A percentile compares a stretch with the other conserved stretches of the same genome.
These are phyloP conservation scores for Pseudoatta argentina DNA, from an alignment of 1,140 invertebrate genomes.

Conservation along the genomic window DNA sequence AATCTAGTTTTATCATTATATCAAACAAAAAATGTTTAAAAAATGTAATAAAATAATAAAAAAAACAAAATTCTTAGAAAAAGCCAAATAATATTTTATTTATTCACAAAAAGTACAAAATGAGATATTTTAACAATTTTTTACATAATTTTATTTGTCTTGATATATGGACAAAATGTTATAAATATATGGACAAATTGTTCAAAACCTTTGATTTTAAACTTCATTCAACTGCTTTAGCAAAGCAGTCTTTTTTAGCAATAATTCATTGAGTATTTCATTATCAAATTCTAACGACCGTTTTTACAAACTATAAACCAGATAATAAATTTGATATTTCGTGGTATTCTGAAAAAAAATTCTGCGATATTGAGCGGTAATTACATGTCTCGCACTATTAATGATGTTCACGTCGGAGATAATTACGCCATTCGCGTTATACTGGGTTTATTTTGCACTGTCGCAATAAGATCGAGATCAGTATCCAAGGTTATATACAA, in stretches of 20 bases:
- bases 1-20: too few relatives aligned
- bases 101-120: neutral
- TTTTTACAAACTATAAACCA: neutral
- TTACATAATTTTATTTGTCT: neutral
- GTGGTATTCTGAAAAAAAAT: neutral
- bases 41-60: too few relatives aligned
- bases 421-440: slow-evolving; percentile 70
- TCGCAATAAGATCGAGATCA: slow-evolving; percentile 61
- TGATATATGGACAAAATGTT: neutral
- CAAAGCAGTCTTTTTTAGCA: neutral
- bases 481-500: slow-evolving; percentile 61
- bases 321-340: neutral
- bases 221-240: neutral
- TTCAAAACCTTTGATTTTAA: neutral
- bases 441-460: slow-evolving; percentile 71
- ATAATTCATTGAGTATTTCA: neutral
- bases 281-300: neutral
- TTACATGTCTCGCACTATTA: slow-evolving; percentile 22
- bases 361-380: neutral
- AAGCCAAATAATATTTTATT: too few relatives aligned
- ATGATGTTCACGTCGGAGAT: slow-evolving; percentile 16
- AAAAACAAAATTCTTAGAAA: too few relatives aligned
- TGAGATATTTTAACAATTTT: neutral
- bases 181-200: neutral
- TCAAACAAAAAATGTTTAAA: too few relatives aligned